Base-by-base conservation (phyloP, 2,888 invertebrate genomes). In the Limnephilus rhombicus region DNA sequence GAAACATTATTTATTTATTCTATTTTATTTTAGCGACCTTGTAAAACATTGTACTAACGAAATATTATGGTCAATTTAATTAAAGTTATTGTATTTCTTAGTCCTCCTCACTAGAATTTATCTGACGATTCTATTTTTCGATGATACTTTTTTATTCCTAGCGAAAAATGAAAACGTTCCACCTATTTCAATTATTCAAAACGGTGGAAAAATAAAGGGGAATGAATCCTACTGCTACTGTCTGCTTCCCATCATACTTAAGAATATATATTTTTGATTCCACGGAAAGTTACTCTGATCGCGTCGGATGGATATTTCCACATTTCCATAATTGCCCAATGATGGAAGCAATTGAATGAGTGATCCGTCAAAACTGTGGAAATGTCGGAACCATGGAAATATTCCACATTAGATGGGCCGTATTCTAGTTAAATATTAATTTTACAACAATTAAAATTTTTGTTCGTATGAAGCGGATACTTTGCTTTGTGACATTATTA, bases 321-420 rank as follows among this genome's bases (percentile, higher is more conserved):
- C 53, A 87, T 87, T 87, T 53, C 34, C 87, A 87, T 87, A 87
- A 87, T 87, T 87, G 87, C 49, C 53, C 87, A 53, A 87, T 87
- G 87, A 87, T 45, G 31, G 53, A 53, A 53, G 49, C 87, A 53
- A 87, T 87, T 87, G 87, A 41, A 18, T 83, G 37, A 83, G 41
- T 41, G 83, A 83, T 83, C 83, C 83, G 41, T 83, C 83, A 83
- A 68, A 68, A 68, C 68, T 68, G 68, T 68, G 68, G 68, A 68
- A 68, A 68, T 24, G 68, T 68, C 24, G 68, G 24, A 9, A 68
- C 9, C 68, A 68, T n/a, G 68, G 68, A 68, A 24, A 68, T 11
- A n/a, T 24, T 68, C 68, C 24, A 24, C 9, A 24, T 2, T n/a
- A 68, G 68, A 68, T n/a, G 68, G 24, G 24, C 2, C 1, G 2